Evolutionary conservation across 2,888 invertebrate genomes (phyloP), one percentile per base, ranked within the genome.

Genomic region (Sesia bembeciformis): DNA sequence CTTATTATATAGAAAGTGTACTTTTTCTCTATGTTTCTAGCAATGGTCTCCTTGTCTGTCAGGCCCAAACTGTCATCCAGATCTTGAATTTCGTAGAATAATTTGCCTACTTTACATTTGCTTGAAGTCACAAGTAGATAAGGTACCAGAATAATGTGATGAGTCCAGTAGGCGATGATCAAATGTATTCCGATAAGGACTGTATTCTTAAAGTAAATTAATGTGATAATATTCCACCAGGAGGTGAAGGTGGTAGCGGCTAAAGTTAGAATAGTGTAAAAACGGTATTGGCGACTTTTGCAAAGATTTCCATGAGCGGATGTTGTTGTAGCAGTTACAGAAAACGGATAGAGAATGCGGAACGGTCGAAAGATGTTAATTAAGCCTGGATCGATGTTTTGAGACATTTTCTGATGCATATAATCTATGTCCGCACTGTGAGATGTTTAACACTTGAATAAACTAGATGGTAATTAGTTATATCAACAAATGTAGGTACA

Each of bases 91-190:
- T 52, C 52, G 1, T n/a, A 5, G 4, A 55, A 49, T n/a, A 55
- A 41, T 50, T 55, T 55, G 49, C 8, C 50, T 3, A 55, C 50
- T 51, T 55, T 55, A 38, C 52, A 40, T 39, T 55, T 52, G 6
- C 39, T 46, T 40, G 8, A 39, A 39, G 46, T 46, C 23, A 5
- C n/a, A 46, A 46, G 46, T 23, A 46, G 46, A 46, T 46, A n/a
- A 8, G 46, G n/a, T 4, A 46, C 8, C 46, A 46, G 46, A 46
- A 23, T n/a, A 23, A 46, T 46, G 4, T 46, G 46, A 7, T 46
- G 46, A 8, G 4, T 46, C 46, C 46, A 46, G 5, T 46, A 46
- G 8, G 46, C 46, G 46, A 46, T 4, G 5, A 46, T 46, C 46
- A 46, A 46, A 23, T 46, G 46, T n/a, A 46, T 46, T 4, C 46